Evolutionary conservation across 2,888 invertebrate species (phyloP), one percentile per base, ranked within the genome.

Genomic region (Amaurobius ferox): DNA sequence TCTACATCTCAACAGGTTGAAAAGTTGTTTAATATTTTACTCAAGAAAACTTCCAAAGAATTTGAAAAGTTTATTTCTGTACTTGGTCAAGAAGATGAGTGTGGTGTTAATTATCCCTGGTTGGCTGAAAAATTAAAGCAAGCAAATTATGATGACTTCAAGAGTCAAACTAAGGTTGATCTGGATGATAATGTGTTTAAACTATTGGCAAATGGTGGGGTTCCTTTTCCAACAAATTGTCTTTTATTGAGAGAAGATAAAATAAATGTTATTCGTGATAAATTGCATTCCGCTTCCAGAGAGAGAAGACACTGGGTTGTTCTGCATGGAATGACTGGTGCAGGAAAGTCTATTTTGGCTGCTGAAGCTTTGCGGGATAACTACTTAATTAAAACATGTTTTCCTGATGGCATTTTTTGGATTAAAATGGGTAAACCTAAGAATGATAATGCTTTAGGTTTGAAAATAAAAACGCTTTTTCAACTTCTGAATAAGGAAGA

Each of bases 291-390:
- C 0, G 90, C 94, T 7, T 61, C 68, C 0, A 9, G 3, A 32
- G 48, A 70, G 11, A 66, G 30, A 26, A 55, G 77, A 0, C 88
- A 88, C 35, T 89, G 89, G 88, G 55, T 89, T n/a, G 78, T 89
- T 1, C 35, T 95, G 16, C 94, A 94, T 90, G 95, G 95, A 11
- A 95, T 95, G 94, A 93, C 94, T n/a, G 95, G 95, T 0, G 94
- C 93, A 88, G 95, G 95, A 30, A 95, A 95, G 92, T 94, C 95
- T 0, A 93, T 94, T 74, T 91, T 95, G 11, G 94, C 94, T 0
- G 93, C 94, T 13, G 90, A 90, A 79, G 89, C 89, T 5, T 23
- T 90, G 23, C 35, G 90, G 16, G 67, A 89, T 72, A 70, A 80
- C n/a, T 55, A 77, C 9, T 32, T 89, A 7, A 30, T 88, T 44